Percentiles rank a stretch among this genome's conserved stretches.
Evolutionary conservation across 2,888 invertebrate species (phyloP).

Genomic region (Cyclophora albipunctata): DNA sequence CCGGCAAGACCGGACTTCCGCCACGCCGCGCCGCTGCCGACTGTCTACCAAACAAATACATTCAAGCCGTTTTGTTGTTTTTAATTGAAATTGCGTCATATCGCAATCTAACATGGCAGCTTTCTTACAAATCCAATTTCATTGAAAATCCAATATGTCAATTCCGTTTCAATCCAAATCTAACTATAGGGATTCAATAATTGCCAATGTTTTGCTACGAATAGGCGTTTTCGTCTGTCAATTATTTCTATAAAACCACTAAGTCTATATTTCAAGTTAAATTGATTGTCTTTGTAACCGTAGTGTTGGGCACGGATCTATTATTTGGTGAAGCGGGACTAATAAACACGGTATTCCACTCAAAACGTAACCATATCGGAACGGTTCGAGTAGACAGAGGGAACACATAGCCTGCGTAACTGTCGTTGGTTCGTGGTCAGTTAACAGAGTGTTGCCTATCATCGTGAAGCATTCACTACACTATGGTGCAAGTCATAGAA

Average conservation of each 20-base stretch:
- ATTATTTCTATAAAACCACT: no score
- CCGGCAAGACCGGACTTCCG: conserved; percentile 50
- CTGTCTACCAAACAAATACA: conserved; percentile 49
- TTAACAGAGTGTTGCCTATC: conserved; percentile 35
- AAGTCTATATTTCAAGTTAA: no score
- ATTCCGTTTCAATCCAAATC: no score
- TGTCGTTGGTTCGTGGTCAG: conserved; percentile 38
- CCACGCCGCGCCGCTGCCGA: conserved; percentile 36
- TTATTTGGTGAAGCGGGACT: conserved; percentile 4
- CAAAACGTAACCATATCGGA: conserved; percentile 18
- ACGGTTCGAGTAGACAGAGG: conserved; percentile 15
- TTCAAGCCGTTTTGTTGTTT: conserved; percentile 51
- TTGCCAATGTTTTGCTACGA: no score
- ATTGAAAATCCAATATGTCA: no score
- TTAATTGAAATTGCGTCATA: conserved; percentile 67
- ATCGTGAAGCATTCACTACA: conserved; percentile 23
- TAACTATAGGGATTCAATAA: no score
- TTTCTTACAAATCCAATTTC: no score
- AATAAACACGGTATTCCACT: conserved; percentile 18
- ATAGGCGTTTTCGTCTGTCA: no score
- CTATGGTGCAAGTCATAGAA: conserved; percentile 18
- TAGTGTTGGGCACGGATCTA: neutral
- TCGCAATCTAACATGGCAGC: conserved; percentile 25
- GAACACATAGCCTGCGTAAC: conserved; percentile 27
- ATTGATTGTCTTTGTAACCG: no score